A percentile compares a stretch with the other conserved stretches of the same genome.
Conservation (phyloP, 1,140 invertebrate genomes). For the Drosophila obscura region DNA sequence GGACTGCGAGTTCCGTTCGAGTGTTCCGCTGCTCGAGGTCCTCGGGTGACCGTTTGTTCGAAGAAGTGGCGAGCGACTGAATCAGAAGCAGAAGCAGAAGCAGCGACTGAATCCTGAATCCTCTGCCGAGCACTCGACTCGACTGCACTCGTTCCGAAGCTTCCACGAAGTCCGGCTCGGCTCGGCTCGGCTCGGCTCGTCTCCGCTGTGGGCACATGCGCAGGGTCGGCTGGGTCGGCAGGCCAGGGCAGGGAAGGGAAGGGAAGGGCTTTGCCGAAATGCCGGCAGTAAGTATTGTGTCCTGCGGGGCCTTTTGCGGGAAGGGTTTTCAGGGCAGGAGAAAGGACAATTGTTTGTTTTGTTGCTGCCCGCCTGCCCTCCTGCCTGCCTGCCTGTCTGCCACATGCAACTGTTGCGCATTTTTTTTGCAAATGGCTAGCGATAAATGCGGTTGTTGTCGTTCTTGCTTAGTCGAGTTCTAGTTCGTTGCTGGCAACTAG, state of each 20-base stretch:
- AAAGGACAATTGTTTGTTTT: conserved; percentile 77
- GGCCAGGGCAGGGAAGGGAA: too few species aligned
- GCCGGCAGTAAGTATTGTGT: conserved; percentile 48
- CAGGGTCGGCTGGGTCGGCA: conserved; percentile 1
- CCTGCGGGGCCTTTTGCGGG: neutral
- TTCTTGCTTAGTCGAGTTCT: conserved; percentile 30
- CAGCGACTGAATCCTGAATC: conserved; percentile 1
- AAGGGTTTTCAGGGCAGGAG: conserved; percentile 45
- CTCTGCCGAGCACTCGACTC: conserved; percentile 23
- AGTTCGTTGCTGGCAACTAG: conserved; percentile 24
- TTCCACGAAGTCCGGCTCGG: conserved; percentile 24
- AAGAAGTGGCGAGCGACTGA: conserved; percentile 65
- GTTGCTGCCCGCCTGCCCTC: conserved; percentile 36
- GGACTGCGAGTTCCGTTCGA: neutral
- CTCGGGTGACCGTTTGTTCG: conserved; percentile 54
- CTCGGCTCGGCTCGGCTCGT: conserved; percentile 8
- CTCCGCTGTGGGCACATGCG: conserved; percentile 77
- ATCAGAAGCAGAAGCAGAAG: neutral
- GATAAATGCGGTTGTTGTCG: conserved; percentile 47
- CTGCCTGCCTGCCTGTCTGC: conserved; percentile 23
- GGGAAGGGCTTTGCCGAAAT: neutral
- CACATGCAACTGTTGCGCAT: conserved; percentile 78
- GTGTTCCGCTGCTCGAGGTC: conserved; percentile 23
- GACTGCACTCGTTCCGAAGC: conserved; percentile 1
- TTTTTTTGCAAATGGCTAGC: conserved; percentile 69